These are phyloP conservation scores for Oryzias sinensis DNA, from an alignment of 2,797 vertebrate species.

Conservation along the genomic window DNA sequence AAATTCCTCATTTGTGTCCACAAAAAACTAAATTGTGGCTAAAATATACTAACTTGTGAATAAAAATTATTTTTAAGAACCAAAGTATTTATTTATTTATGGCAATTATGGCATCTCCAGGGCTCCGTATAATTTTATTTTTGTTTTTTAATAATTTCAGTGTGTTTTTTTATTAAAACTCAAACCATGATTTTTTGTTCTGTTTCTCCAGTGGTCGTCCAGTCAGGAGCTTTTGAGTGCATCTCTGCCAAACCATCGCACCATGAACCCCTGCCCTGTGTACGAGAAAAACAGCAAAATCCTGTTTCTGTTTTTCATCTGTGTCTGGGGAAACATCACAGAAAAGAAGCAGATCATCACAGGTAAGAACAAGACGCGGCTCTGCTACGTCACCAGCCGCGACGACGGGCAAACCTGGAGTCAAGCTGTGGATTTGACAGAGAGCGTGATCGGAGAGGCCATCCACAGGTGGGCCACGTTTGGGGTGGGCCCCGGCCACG, in stretches of 20 bases:
- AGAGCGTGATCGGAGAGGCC: conserved; percentile 72
- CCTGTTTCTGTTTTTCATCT: conserved; percentile 90
- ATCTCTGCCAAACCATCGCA: conserved; percentile 75
- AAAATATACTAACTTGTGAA: no score
- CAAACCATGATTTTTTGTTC: no score
- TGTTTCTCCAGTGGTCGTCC: conserved; percentile 74
- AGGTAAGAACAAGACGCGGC: conserved; percentile 81
- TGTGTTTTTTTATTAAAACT: not conserved
- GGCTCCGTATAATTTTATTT: not conserved
- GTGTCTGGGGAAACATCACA: conserved; percentile 67
- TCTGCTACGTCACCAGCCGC: conserved; percentile 83
- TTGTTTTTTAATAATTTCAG: conserved; percentile 3
- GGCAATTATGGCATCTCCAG: not conserved
- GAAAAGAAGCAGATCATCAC: conserved; percentile 78
- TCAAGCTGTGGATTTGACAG: conserved; percentile 78
- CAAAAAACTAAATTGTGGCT: no score
- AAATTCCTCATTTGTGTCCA: no score
- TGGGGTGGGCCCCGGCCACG: conserved; percentile 91
- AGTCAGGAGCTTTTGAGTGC: conserved; percentile 68
- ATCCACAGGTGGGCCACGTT: conserved; percentile 87
- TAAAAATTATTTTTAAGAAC: no score
- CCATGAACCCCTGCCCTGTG: conserved; percentile 94
- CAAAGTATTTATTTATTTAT: no score
- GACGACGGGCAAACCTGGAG: conserved; percentile 84
- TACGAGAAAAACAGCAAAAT: conserved; percentile 77